Evolutionary conservation across 2,797 vertebrate genomes (phyloP), one percentile per base, ranked within the genome.

Genomic region (Toxotes lorentzi): DNA sequence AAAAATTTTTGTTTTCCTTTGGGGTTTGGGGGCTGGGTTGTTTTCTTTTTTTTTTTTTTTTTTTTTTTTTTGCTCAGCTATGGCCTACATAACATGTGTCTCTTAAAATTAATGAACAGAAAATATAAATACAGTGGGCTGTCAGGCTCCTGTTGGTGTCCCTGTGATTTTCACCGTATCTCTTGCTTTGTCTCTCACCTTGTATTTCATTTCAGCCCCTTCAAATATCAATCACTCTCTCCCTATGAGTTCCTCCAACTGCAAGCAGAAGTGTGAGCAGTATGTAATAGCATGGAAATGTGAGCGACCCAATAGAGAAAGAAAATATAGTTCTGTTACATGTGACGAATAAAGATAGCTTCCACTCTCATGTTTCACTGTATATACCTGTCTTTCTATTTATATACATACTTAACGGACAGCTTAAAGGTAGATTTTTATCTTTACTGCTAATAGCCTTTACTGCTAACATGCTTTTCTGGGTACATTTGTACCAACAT

Each of bases 1-100:
- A 77, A 81, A 27, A 64, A 59, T 40, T 53, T 82, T 84, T 83
- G 78, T 81, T 83, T 82, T 47, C 45, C n/a, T n/a, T n/a, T n/a
- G n/a, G n/a, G n/a, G n/a, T n/a, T n/a, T n/a, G n/a, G n/a, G n/a
- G n/a, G n/a, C n/a, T n/a, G n/a, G n/a, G n/a, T 54, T 48, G 5
- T 73, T 76, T 73, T 32, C 16, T 5, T 50, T 17, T 61, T 40
- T 57, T 53, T 51, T 51, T 30, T 30, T 30, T 27, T 27, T 5
- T 50, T 17, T 61, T 40, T 57, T 70, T 30, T 78, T 74, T 70
- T 32, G 9, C 41, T 70, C 34, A 10, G 53, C 68, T 41, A 51
- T 73, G 27, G 27, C 27, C 27, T 30, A 45, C 1, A 17, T 41
- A 21, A 78, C 60, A 34, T 32, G 16, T 21, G 40, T 9, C 13